phyloP scores from a whole-genome alignment of 2,888 invertebrate species.

The Augiades crinisus region DNA sequence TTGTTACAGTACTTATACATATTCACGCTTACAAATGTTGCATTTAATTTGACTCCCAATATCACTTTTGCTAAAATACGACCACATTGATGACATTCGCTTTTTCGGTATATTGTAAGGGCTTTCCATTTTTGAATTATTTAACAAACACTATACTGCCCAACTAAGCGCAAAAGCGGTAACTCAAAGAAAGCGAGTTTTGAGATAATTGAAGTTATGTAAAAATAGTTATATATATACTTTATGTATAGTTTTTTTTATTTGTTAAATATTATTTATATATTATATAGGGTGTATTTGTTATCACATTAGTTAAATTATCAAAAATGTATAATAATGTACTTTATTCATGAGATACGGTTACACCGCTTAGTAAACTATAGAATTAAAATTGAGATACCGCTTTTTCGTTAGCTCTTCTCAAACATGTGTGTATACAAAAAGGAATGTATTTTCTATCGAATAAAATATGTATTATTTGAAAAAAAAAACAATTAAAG shows the following conservation, averaged over 20 bases:
- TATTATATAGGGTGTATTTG: slow-evolving; percentile 25
- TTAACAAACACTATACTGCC: too few species aligned
- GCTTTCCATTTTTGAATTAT: too few species aligned
- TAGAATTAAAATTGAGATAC: slow-evolving; percentile 26
- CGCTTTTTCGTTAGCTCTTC: slow-evolving; percentile 22
- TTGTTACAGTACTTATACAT: too few species aligned
- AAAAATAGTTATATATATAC: slow-evolving; percentile 17
- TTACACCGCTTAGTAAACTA: slow-evolving; percentile 26
- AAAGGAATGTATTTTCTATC: slow-evolving; percentile 22
- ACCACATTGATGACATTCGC: too few species aligned
- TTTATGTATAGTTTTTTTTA: slow-evolving; percentile 26
- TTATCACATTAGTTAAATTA: slow-evolving; percentile 25
- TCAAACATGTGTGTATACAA: slow-evolving; percentile 20
- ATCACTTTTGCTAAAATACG: too few species aligned
- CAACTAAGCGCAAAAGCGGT: slow-evolving; percentile 13
- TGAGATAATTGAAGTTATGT: slow-evolving; percentile 19
- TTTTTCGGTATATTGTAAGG: too few species aligned
- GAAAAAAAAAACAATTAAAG: slow-evolving; percentile 16
- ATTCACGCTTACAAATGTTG: too few species aligned
- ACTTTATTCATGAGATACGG: slow-evolving; percentile 24
- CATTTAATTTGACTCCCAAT: too few species aligned
- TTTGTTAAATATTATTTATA: slow-evolving; percentile 25
- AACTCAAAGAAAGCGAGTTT: slow-evolving; percentile 14
- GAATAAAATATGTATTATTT: slow-evolving; percentile 22
- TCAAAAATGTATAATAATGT: slow-evolving; percentile 23